Evolutionary conservation across 1,140 invertebrate genomes (phyloP), one percentile per base, ranked within the genome.

Genomic region (Chlorops oryzae): DNA sequence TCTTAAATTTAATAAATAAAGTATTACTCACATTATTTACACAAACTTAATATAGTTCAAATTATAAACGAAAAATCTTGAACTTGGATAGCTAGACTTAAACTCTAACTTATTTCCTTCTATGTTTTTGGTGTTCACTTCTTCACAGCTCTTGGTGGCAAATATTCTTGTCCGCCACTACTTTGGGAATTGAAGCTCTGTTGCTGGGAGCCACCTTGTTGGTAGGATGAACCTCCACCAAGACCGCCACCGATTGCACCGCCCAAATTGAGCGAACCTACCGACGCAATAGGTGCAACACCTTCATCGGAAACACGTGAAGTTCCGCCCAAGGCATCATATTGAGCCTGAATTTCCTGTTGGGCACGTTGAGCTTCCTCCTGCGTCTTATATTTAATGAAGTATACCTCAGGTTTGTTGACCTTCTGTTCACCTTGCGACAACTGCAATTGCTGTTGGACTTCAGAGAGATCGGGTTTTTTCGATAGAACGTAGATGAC

Each of bases 401-500:
- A 86, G 77, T 84, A 86, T 3, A 86, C 83, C 73, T 85, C 83
- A 9, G 83, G 82, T 72, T 85, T 85, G 78, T 45, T 82, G 76
- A 52, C 57, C 54, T 66, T 69, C 13, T 55, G 45, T 32, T 69
- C 61, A 27, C 54, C 54, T 51, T 70, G 66, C 23, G 51, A 56
- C 20, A 63, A 52, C 34, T 61, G 57, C 55, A 70, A 52, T 42
- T 70, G 65, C 39, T 63, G 62, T 34, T 70, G 66, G 38, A 70
- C 59, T 27, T 70, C 64, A 6, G 56, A 54, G 13, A 68, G 54
- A 20, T 70, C 66, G 50, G 66, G 62, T 50, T 70, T 89, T 77
- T 90, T 88, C 12, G 87, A 85, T 49, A 90, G 75, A n/a, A 90
- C 87, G 69, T 91, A 90, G 56, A 90, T 88, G 51, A 90, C 80